A percentile compares a stretch with the other conserved stretches of the same genome.
phyloP scores from a whole-genome alignment of 1,140 invertebrate species.

The Varroa destructor region DNA sequence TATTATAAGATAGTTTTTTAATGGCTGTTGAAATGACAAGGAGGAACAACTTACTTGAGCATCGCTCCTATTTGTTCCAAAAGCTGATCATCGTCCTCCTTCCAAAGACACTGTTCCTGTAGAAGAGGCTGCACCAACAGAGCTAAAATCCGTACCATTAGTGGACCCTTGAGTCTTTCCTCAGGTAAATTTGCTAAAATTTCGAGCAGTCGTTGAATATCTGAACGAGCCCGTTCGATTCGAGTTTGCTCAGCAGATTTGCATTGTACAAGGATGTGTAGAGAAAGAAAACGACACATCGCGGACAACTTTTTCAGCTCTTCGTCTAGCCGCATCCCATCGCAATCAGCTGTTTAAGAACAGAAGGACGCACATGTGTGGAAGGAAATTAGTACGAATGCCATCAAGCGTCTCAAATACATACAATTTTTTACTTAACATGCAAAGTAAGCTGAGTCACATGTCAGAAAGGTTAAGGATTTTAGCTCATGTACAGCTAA shows the following conservation, averaged over 20 bases:
- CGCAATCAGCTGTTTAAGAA: neutral
- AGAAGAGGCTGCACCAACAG: neutral
- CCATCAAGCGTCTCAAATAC: no score
- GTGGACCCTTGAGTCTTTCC: neutral
- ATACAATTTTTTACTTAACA: no score
- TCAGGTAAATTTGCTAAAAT: neutral
- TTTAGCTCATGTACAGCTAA: no score
- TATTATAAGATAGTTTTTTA: neutral
- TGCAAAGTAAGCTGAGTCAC: no score
- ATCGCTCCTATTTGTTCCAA: neutral
- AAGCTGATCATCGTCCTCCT: neutral
- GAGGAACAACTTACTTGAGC: neutral
- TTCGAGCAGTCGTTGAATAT: neutral
- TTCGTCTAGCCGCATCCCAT: neutral
- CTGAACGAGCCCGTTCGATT: neutral
- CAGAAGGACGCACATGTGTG: no score
- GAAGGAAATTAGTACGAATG: no score
- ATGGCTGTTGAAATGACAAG: neutral
- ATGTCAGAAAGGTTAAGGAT: no score
- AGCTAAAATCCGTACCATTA: neutral
- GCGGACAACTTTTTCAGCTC: neutral
- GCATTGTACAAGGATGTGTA: neutral
- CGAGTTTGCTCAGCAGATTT: neutral
- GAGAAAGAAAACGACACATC: neutral
- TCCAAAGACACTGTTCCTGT: neutral